These are phyloP conservation scores for Clusia tigrina DNA, from an alignment of 2,888 invertebrate genomes.

Conservation along the genomic window DNA sequence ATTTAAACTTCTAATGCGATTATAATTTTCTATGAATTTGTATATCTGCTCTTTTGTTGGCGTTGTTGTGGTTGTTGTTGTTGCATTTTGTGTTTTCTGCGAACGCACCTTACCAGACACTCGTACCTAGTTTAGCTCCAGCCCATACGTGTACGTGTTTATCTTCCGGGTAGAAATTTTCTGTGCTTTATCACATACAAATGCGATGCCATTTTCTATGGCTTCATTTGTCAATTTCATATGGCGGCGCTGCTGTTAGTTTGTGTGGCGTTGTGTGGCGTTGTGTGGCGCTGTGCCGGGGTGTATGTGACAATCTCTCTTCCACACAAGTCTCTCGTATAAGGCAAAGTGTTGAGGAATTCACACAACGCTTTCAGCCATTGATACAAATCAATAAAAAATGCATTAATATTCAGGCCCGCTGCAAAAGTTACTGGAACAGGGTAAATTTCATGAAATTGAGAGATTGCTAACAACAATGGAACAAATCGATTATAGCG, in stretches of 20 bases:
- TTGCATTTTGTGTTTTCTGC: conserved; percentile 3
- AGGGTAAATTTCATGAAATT: too few relatives aligned
- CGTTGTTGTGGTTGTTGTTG: too few relatives aligned
- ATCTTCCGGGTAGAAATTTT: conserved; percentile 26
- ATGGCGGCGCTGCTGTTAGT: conserved; percentile 2
- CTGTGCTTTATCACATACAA: conserved; percentile 8
- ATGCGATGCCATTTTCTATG: conserved; percentile 16
- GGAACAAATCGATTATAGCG: too few relatives aligned
- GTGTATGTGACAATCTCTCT: too few relatives aligned
- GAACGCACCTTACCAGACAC: background rate
- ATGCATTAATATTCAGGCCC: background rate
- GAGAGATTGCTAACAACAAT: too few relatives aligned
- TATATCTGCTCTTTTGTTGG: too few relatives aligned
- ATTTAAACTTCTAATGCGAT: background rate
- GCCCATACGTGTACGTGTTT: too few relatives aligned
- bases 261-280: conserved; percentile 13
- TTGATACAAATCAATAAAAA: background rate
- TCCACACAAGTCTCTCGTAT: too few relatives aligned
- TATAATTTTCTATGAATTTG: conserved; percentile 8
- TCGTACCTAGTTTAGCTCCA: too few relatives aligned
- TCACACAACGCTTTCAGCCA: too few relatives aligned
- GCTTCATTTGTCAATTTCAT: conserved; percentile 27
- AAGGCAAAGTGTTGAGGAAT: too few relatives aligned
- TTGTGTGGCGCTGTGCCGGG: background rate
- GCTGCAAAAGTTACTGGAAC: too few relatives aligned